Evolutionary conservation across 2,797 vertebrate species (phyloP), one percentile per base, ranked within the genome.

Genomic region (Gymnoscopelus microlampas): DNA sequence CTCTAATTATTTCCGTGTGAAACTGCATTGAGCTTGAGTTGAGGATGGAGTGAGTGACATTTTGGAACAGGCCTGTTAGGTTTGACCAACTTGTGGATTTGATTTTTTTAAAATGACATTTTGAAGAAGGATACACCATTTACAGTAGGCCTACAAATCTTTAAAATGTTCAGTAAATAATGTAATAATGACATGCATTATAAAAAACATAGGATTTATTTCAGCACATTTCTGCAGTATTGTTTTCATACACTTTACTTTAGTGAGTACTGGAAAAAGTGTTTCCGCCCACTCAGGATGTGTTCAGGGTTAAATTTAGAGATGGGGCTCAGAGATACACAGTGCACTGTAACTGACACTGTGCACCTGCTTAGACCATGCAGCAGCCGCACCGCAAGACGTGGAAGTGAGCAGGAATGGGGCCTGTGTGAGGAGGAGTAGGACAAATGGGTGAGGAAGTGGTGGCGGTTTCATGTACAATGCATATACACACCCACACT

Each of bases 361-460:
- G 0, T 76, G 81, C 86, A 87, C 78, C 87, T 88, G 86, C 64
- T 70, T 5, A n/a, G 44, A 53, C 59, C 55, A 57, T 29, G 53
- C 56, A 70, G 73, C 53, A 81, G 53, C 61, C 19, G 4, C 0
- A 66, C 60, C 56, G 32, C 78, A 71, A 77, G 53, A 68, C 59
- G 35, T 61, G 51, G 68, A 51, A 80, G 61, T 32, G 13, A 54
- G 77, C 74, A 71, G 78, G 81, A 79, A 69, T 70, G 80, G 79
- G 76, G 76, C 75, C 81, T 55, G 24, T 55, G 24, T 81, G 60
- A 72, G 54, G 60, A 72, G 54, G 74, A 77, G 83, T 80, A 86
- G 82, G 78, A 88, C 87, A 85, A 74, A 76, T 84, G 78, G 82
- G 75, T 82, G 83, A 88, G 89, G 88, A 92, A 87, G 89, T 89